Percentiles rank a stretch among this genome's conserved stretches.
phyloP scores from a whole-genome alignment of 2,797 vertebrate genomes.

The Falco rusticolus region DNA sequence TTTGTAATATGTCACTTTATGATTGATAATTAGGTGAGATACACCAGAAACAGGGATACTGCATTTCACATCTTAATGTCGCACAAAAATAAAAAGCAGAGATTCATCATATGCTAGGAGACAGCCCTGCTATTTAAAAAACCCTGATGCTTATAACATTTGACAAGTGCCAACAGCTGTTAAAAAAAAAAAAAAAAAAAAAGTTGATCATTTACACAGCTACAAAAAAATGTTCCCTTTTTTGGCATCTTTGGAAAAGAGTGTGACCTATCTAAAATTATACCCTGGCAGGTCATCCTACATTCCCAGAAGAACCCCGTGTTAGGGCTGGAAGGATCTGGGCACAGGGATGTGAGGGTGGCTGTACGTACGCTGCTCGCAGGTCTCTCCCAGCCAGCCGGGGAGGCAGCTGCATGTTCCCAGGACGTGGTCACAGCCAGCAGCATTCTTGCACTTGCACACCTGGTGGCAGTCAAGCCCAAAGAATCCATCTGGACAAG shows the following conservation, averaged over 20 bases:
- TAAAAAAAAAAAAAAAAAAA: neutral
- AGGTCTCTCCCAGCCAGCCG: constrained; percentile 80
- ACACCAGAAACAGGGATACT: constrained; percentile 27
- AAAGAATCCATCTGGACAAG: constrained; percentile 83
- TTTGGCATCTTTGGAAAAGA: neutral
- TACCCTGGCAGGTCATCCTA: neutral
- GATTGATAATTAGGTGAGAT: neutral
- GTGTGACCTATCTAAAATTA: neutral
- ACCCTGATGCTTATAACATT: neutral
- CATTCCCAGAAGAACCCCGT: neutral
- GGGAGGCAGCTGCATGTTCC: constrained; percentile 76
- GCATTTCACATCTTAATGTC: neutral
- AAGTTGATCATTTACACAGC: neutral
- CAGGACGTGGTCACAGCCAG: constrained; percentile 83
- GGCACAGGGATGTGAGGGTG: fast-evolving
- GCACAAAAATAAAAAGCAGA: constrained; percentile 59
- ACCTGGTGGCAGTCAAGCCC: constrained; percentile 84
- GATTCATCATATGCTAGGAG: neutral
- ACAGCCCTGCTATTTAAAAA: constrained; percentile 26
- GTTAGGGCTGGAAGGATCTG: neutral
- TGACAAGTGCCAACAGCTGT: neutral
- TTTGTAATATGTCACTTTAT: neutral
- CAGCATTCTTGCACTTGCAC: constrained; percentile 85
- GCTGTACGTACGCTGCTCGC: constrained; percentile 37
- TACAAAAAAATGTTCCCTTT: neutral